Percentiles rank a stretch among this genome's conserved stretches.
These are phyloP conservation scores for Apamea sordens DNA, from an alignment of 2,888 invertebrate species.

Conservation along the genomic window DNA sequence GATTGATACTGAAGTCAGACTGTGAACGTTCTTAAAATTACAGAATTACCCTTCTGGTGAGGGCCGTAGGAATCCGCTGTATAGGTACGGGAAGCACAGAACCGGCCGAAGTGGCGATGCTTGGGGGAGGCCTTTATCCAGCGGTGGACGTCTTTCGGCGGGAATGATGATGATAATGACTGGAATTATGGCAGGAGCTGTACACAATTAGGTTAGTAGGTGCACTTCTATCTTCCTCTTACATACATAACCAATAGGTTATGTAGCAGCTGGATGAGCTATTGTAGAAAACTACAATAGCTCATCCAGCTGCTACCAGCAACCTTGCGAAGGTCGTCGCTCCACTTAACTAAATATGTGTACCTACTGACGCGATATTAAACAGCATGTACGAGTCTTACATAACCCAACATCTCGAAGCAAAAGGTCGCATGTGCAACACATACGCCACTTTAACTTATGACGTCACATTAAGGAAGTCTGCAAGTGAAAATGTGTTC, in stretches of 20 bases:
- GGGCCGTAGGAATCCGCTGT: too few species aligned
- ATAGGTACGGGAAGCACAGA: background rate
- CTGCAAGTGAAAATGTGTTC: slow-evolving; percentile 49
- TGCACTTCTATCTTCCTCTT: too few species aligned
- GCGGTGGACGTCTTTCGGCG: background rate
- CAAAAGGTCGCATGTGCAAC: slow-evolving; percentile 4
- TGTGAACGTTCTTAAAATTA: too few species aligned
- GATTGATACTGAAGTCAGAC: too few species aligned
- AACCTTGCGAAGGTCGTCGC: background rate
- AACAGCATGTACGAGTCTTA: background rate
- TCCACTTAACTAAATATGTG: background rate
- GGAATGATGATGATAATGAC: background rate
- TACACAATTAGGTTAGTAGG: too few species aligned
- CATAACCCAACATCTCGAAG: background rate
- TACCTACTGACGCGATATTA: background rate
- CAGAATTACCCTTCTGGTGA: too few species aligned
- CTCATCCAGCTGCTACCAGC: background rate
- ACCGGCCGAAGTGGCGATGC: background rate
- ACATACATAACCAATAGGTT: background rate
- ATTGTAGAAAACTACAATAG: too few species aligned
- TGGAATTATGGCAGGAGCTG: background rate
- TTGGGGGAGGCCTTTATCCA: background rate
- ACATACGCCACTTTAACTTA: slow-evolving; percentile 10
- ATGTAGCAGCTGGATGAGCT: too few species aligned
- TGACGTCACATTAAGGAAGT: slow-evolving; percentile 23